A percentile compares a stretch with the other conserved stretches of the same genome.
These are phyloP conservation scores for Synergus japonicus DNA, from an alignment of 2,888 invertebrate genomes.

Conservation along the genomic window DNA sequence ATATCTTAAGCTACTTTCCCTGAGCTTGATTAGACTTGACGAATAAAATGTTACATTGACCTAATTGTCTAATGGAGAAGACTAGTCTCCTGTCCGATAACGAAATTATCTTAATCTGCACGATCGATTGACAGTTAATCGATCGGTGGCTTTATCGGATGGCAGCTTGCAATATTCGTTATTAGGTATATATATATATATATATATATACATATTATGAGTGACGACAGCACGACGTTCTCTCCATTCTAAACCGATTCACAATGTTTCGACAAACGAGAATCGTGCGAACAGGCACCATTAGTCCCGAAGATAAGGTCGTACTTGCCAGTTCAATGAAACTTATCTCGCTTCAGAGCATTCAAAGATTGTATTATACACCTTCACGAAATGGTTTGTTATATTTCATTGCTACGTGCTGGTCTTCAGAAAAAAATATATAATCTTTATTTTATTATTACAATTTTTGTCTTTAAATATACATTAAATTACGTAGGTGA, in stretches of 20 bases:
- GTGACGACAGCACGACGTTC: constrained; percentile 32
- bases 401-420: background rate
- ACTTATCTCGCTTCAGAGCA: constrained; percentile 10
- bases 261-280: constrained; percentile 17
- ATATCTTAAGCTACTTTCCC: background rate
- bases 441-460: background rate
- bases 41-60: constrained; percentile 12
- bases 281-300: constrained; percentile 29
- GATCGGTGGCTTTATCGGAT: constrained; percentile 68
- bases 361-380: constrained; percentile 17
- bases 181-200: constrained; percentile 59
- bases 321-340: constrained; percentile 20
- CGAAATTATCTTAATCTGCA: constrained; percentile 43
- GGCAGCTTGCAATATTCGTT: constrained; percentile 60
- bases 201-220: constrained; percentile 57
- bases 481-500: too few relatives aligned
- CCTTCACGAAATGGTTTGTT: background rate
- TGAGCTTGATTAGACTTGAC: background rate
- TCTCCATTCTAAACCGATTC: background rate
- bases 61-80: background rate
- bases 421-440: background rate
- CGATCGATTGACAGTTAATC: constrained; percentile 66
- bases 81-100: background rate
- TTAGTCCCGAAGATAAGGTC: constrained; percentile 17
- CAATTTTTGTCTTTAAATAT: background rate